phyloP scores from a whole-genome alignment of 2,113 vertebrate species.

The Sclerurus mexicanus region DNA sequence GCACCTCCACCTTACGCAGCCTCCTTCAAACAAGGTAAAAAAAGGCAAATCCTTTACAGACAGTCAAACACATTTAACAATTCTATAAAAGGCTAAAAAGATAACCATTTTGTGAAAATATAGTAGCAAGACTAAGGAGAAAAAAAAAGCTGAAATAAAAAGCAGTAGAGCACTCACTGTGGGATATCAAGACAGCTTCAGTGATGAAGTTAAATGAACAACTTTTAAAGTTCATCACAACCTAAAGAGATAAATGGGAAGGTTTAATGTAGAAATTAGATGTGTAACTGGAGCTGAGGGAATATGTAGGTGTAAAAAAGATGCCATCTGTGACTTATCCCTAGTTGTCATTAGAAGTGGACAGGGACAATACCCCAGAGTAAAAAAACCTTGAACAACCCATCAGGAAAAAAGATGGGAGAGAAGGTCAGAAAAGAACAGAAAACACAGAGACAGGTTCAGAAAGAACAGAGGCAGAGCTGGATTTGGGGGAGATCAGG shows the following conservation, averaged over 20 bases:
- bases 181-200: background rate
- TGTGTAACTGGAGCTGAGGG: background rate
- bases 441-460: background rate
- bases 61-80: background rate
- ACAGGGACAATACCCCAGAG: background rate
- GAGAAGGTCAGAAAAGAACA: constrained; percentile 10
- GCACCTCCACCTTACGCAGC: background rate
- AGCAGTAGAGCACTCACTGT: background rate
- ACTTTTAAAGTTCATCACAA: background rate
- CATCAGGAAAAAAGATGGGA: background rate
- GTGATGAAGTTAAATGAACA: background rate
- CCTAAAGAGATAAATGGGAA: background rate
- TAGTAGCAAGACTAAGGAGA: background rate
- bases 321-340: background rate
- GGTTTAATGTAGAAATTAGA: background rate
- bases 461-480: background rate
- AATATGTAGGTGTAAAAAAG: background rate
- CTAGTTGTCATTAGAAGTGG: background rate
- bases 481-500: constrained; percentile 15
- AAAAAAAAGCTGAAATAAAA: background rate
- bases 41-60: background rate
- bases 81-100: background rate
- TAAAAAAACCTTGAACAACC: background rate
- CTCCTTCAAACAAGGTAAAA: background rate
- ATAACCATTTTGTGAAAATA: background rate